Evolutionary conservation across 92 coral and sea anemone species (phyloP).

Genomic region (Ricordea florida): DNA sequence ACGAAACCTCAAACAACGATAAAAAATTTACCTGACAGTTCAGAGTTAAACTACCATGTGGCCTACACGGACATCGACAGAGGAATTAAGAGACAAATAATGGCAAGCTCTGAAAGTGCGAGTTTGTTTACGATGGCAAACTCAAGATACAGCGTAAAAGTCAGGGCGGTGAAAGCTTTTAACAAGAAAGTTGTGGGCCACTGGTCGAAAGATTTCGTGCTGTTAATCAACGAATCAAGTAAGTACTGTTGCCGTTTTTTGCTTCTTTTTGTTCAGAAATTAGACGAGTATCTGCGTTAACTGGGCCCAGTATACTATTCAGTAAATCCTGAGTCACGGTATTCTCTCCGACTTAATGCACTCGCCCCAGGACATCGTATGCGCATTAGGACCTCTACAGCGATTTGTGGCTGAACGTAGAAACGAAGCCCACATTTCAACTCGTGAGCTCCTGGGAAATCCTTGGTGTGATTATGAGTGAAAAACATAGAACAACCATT

Average conservation of each 20-base stretch:
- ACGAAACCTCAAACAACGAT: background rate
- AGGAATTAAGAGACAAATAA: background rate
- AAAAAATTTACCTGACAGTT: background rate
- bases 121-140: background rate
- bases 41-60: background rate
- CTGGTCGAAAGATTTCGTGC: conserved; percentile 1
- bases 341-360: too few species aligned
- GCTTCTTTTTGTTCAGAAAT: too few species aligned
- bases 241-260: background rate
- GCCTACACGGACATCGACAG: background rate
- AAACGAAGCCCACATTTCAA: too few species aligned
- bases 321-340: too few species aligned
- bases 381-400: too few species aligned
- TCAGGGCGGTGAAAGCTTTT: background rate
- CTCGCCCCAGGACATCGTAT: too few species aligned
- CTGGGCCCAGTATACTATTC: too few species aligned
- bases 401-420: too few species aligned
- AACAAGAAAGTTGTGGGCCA: background rate
- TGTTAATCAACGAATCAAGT: conserved; percentile 4
- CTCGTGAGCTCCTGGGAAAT: too few species aligned
- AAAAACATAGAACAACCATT: too few species aligned
- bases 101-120: background rate
- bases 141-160: background rate
- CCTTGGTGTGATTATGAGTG: too few species aligned
- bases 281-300: too few species aligned